Evolutionary conservation across 2,113 vertebrate species (phyloP), one percentile per base, ranked within the genome.

Genomic region (Bos indicus): DNA sequence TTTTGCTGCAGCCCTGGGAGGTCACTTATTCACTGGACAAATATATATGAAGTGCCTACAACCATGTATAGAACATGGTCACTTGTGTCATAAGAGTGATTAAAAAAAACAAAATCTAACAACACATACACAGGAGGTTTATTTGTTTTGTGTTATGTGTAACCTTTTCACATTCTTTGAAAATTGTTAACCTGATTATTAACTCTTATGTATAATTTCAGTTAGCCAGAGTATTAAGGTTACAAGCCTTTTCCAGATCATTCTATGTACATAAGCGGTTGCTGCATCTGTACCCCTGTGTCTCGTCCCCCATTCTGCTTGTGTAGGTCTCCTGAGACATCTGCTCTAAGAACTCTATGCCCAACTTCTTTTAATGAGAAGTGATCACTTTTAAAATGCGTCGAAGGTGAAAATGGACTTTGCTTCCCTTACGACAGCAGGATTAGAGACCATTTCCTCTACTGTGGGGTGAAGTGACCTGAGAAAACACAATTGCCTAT

Each of bases 301-400:
- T 48, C 28, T 67, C 6, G 2, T 23, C 57, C 28, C 16, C 52
- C n/a, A 1, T 19, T 60, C 23, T 71, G 40, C 60, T 67, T 67
- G 30, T 30, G 23, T 46, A 3, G n/a, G 28, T 54, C 59, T 86
- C 84, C 82, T 48, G 40, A 90, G 67, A 91, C 6, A 19, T 7
- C 36, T 54, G 59, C 52, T 62, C 64, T 87, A 81, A 62, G 23
- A 91, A 82, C 30, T 67, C 86, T 86, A 0, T 78, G 54, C 82
- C 96, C 60, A 54, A 28, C 43, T 94, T 90, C 82, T 93, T 52
- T 94, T 88, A 94, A 90, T 90, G 86, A 88, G 93, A 54, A 94
- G 28, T 25, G 43, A 92, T 88, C 17, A 23, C 64, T 94, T 95
- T 57, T 3, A 28, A 85, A 95, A 92, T 57, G 25, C 25, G n/a